Evolutionary conservation across 2,113 vertebrate species (phyloP), one percentile per base, ranked within the genome.

Genomic region (Ceyx melanurus): DNA sequence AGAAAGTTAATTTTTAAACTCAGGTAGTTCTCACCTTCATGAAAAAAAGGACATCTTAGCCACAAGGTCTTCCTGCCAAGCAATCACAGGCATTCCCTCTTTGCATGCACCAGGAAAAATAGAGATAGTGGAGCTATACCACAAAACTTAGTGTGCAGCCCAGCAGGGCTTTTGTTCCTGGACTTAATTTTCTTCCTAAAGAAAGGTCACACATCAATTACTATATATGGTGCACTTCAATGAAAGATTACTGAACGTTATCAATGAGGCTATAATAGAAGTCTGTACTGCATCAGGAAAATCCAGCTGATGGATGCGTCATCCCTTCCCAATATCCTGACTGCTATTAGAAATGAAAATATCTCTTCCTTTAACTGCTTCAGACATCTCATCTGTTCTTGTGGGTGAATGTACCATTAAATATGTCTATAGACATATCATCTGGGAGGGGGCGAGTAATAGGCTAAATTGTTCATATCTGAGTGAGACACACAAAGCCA

Each of bases 301-400:
- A 96, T 71, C 71, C 91, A 92, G 91, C 48, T 92, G 89, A 94
- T 89, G 89, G 64, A 94, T 89, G 67, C 0, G 0, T 75, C 79
- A 74, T 60, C 72, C 0, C 0, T 91, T 89, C 82, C 72, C 79
- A 82, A 65, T 89, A 86, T 88, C 76, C 88, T 80, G 65, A 74
- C 68, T 85, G 78, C 46, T 88, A 82, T 80, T 93, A 91, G 61
- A 92, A 93, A 93, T 94, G 29, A 88, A 96, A 92, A 89, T 89
- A 74, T 74, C 43, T 93, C 67, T 85, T 74, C 60, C 67, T 96
- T 83, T 93, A 93, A 95, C 79, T 74, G 82, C 43, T 88, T 88
- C 72, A 78, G 85, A 77, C 64, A 88, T 89, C 75, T 92, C 84
- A 94, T 96, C 91, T 74, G 6, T 77, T 95, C 87, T 82, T 80